Evolutionary conservation across 1,140 invertebrate species (phyloP), one percentile per base, ranked within the genome.

Genomic region (Branchinecta lynchi): DNA sequence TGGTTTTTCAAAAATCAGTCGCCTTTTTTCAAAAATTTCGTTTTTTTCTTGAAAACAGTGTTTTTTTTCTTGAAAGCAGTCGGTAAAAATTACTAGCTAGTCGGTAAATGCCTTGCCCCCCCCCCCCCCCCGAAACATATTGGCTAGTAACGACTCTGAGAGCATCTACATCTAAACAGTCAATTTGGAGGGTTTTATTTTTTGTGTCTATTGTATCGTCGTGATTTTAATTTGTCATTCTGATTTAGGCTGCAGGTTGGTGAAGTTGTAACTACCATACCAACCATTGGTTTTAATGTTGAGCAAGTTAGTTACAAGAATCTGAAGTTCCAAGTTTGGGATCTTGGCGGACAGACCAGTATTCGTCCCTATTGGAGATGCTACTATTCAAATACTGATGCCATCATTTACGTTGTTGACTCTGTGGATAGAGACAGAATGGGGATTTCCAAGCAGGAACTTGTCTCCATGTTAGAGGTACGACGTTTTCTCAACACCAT

Each of bases 361-460:
- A 91, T 91, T 76, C 92, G 95, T 82, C 96, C 96, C 15, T 99
- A 99, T 77, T 99, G 96, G 96, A 85, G 96, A 80, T 99, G 96
- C 85, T 99, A 99, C 80, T 99, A 97, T 81, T 95, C 94, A 69
- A 99, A 99, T 80, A 99, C 96, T 78, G 96, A 99, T 84, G 96
- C 96, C 76, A 97, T 99, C 76, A 97, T 99, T 76, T 99, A 98
- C 82, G 96, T 99, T 51, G 96, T 99, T 65, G 97, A 99, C 79
- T 98, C 95, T 69, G 95, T 93, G 72, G 97, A 99, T 80, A 87
- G 90, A 79, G 96, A 99, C 82, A 84, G 97, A 81, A 96, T 99
- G 83, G 93, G 93, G 70, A 97, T 98, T 80, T 97, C 94, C 60
- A 98, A 98, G 86, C 92, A 98, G 81, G 96, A 98, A 80, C 82